Percentiles rank a stretch among this genome's conserved stretches.
Evolutionary conservation across 2,113 vertebrate genomes (phyloP).

Genomic region (Ginglymostoma cirratum): DNA sequence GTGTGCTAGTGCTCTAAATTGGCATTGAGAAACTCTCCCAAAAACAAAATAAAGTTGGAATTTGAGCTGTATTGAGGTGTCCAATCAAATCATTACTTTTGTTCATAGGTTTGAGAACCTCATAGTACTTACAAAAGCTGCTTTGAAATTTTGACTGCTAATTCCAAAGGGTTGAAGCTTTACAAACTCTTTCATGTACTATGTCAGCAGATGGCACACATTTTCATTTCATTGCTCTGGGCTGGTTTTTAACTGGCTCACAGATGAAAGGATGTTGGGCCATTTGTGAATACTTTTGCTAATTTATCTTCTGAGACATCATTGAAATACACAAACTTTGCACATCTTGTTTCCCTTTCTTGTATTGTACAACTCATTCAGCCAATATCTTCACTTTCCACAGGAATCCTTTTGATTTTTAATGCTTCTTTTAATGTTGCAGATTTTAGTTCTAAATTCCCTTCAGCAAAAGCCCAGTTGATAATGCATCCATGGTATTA

Average conservation of each 20-base stretch:
- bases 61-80: neutral
- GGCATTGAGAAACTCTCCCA: neutral
- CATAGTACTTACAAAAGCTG: neutral
- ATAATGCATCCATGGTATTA: neutral
- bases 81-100: neutral
- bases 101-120: neutral
- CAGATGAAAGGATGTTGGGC: conserved; percentile 16
- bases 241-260: neutral
- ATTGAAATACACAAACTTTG: neutral
- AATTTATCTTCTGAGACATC: conserved; percentile 8
- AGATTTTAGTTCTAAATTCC: neutral
- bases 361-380: neutral
- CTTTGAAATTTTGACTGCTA: neutral
- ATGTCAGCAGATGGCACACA: conserved; percentile 15
- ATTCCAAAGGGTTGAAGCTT: conserved; percentile 1
- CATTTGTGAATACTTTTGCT: conserved; percentile 23
- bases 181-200: neutral
- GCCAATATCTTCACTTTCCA: neutral
- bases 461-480: neutral
- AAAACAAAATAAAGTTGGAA: neutral
- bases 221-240: conserved; percentile 31
- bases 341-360: neutral
- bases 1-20: neutral
- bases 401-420: neutral
- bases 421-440: neutral